These are phyloP conservation scores for Sebastes cheni DNA, from an alignment of 2,797 vertebrate species.

Conservation along the genomic window DNA sequence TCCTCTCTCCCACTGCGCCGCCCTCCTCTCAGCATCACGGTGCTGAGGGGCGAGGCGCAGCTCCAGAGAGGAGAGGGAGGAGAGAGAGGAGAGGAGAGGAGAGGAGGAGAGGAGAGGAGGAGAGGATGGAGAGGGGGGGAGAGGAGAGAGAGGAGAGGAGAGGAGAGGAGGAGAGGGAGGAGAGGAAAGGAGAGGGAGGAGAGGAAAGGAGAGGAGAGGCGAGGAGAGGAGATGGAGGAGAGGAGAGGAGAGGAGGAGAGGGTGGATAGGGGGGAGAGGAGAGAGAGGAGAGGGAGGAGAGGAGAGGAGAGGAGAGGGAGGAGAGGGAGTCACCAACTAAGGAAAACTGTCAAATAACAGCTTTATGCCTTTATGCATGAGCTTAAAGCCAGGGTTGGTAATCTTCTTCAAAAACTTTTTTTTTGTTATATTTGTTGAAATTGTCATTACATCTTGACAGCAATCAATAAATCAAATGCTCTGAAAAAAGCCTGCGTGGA, in stretches of 20 bases:
- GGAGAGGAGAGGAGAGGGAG: not conserved
- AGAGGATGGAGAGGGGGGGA: slow-evolving; percentile 17
- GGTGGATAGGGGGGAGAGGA: too few relatives aligned
- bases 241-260: not conserved
- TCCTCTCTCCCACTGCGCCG: slow-evolving; percentile 48
- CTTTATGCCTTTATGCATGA: not conserved
- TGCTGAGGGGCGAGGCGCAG: slow-evolving; percentile 66
- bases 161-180: slow-evolving; percentile 26
- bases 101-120: too few relatives aligned
- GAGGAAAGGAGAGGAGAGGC: slow-evolving; percentile 10
- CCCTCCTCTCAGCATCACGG: slow-evolving; percentile 68
- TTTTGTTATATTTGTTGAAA: too few relatives aligned
- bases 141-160: not conserved
- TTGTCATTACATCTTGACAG: too few relatives aligned
- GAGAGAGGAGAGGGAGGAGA: too few relatives aligned
- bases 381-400: too few relatives aligned
- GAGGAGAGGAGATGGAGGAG: too few relatives aligned
- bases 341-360: not conserved
- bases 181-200: not conserved
- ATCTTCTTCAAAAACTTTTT: too few relatives aligned
- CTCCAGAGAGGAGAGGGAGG: not conserved
- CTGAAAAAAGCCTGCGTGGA: too few relatives aligned
- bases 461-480: too few relatives aligned
- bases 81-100: slow-evolving; percentile 36
- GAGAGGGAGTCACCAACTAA: slow-evolving; percentile 39